phyloP scores from a whole-genome alignment of 2,888 invertebrate species.

The Drosophila eohydei region DNA sequence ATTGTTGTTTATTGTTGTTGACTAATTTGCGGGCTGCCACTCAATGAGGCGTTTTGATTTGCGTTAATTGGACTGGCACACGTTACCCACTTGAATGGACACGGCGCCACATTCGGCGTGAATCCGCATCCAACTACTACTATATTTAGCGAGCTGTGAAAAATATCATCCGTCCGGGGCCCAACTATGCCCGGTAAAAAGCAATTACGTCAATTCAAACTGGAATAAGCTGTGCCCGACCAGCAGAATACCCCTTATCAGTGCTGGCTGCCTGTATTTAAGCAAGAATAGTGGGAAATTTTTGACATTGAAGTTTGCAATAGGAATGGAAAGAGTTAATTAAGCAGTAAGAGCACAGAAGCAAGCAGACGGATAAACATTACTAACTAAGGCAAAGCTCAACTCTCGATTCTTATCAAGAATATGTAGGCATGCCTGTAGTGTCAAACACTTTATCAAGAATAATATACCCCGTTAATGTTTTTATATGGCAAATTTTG shows the following conservation, averaged over 20 bases:
- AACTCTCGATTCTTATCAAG: too few species aligned
- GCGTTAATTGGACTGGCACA: slow-evolving; percentile 67
- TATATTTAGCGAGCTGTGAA: slow-evolving; percentile 48
- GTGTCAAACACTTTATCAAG: too few species aligned
- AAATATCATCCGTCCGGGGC: slow-evolving; percentile 12
- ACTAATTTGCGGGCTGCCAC: slow-evolving; percentile 50
- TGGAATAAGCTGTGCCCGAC: background rate
- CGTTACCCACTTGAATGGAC: slow-evolving; percentile 41
- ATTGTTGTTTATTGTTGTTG: slow-evolving; percentile 38
- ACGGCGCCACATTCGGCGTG: slow-evolving; percentile 21
- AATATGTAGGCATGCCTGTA: too few species aligned
- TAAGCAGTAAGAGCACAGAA: too few species aligned
- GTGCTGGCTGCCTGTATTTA: background rate
- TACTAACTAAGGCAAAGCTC: too few species aligned
- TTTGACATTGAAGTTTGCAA: background rate
- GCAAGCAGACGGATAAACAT: too few species aligned
- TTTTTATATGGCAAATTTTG: background rate
- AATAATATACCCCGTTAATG: background rate
- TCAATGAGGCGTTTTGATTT: slow-evolving; percentile 61
- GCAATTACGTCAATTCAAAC: slow-evolving; percentile 14
- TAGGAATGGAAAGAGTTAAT: too few species aligned
- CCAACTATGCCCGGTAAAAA: slow-evolving; percentile 21
- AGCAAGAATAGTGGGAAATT: background rate
- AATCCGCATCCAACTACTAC: slow-evolving; percentile 13
- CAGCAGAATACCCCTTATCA: background rate